A percentile compares a stretch with the other conserved stretches of the same genome.
These are phyloP conservation scores for Kryptolebias ocellatus DNA, from an alignment of 2,797 vertebrate species.

Conservation along the genomic window DNA sequence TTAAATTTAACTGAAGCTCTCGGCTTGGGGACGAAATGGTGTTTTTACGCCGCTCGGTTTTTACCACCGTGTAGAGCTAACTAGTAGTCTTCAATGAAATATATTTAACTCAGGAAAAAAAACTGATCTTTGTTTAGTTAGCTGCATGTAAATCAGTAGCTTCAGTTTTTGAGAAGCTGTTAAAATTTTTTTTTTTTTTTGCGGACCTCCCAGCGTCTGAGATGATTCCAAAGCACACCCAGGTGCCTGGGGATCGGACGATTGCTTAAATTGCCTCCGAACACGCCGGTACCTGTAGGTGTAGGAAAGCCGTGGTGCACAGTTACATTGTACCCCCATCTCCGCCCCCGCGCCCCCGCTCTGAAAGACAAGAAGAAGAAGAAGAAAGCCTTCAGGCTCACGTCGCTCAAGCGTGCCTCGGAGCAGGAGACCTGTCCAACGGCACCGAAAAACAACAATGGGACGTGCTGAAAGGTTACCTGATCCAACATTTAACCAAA, in stretches of 20 bases:
- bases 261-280: conserved; percentile 61
- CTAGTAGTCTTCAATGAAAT: no score
- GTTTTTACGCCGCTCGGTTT: no score
- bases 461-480: conserved; percentile 64
- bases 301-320: conserved; percentile 30
- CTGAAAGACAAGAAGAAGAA: conserved; percentile 33
- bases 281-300: conserved; percentile 67
- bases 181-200: conserved; percentile 12
- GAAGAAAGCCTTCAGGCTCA: conserved; percentile 35
- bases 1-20: no score
- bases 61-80: no score
- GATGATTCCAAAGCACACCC: conserved; percentile 56
- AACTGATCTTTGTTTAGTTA: conserved; percentile 3
- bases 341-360: not conserved
- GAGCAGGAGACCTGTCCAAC: conserved; percentile 39
- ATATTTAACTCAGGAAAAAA: conserved; percentile 3
- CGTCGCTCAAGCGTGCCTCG: conserved; percentile 39
- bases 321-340: conserved; percentile 3
- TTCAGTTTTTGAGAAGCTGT: not conserved
- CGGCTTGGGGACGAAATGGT: no score
- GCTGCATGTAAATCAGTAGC: conserved; percentile 5
- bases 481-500: conserved; percentile 54
- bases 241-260: conserved; percentile 49
- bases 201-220: conserved; percentile 23
- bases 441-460: conserved; percentile 59